Base-by-base conservation (phyloP, 2,797 vertebrate species). In the Thripadectes ignobilis region DNA sequence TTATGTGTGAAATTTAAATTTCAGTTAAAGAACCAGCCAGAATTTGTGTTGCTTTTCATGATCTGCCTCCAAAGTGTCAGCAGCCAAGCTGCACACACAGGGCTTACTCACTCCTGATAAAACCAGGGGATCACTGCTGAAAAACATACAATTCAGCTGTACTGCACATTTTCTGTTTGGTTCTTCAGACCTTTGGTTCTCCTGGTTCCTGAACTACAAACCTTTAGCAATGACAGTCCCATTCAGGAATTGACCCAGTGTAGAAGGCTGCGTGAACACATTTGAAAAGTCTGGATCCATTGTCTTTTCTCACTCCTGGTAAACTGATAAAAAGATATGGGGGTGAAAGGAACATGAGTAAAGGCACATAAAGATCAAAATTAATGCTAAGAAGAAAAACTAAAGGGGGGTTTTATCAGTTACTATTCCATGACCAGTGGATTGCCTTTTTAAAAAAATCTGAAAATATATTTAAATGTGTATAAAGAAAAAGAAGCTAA, bases 221-320 rank as follows among this genome's bases (percentile, higher is more conserved):
- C 98, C 97, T 97, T 75, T 92, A 12, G 63, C 14, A 1, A 96
- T 45, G 20, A 24, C 71, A 23, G 69, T 92, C 45, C 88, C 92
- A 5, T 5, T 4, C 1, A 69, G 65, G 8, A 67, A 41, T 1
- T 15, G n/a, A 78, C 19, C 49, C 38, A 38, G 55, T 17, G 48
- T 43, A 15, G 90, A 77, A 43, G 85, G 58, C 63, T 97, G 96
- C 45, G 94, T 85, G 89, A 97, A 94, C 5, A 23, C 75, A 41
- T 93, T 97, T 57, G 93, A 20, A 14, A 94, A 23, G 11, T 95
- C 93, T 2, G 79, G 39, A 34, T 98, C 97, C 97, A 98, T 98
- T 22, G 41, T 48, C 55, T 93, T 79, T 46, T 74, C 30, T 39
- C 22, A 68, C 69, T 82, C 71, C 94, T 91, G 71, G 32, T 45